Percentiles rank a stretch among this genome's conserved stretches.
Evolutionary conservation across 2,797 vertebrate species (phyloP).

Genomic region (Lutjanus campechanus): DNA sequence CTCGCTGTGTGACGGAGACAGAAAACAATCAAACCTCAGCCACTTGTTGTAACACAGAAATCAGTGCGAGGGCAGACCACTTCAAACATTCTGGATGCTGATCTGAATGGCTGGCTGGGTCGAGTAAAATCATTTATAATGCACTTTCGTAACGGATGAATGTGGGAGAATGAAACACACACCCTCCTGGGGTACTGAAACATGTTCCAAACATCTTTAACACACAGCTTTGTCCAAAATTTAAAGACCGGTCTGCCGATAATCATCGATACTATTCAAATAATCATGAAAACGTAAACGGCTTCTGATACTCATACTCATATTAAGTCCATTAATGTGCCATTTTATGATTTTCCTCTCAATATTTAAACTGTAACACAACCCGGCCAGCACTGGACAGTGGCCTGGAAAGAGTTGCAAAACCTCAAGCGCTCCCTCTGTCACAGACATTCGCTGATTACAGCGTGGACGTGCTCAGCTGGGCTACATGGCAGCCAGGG

Average conservation of each 20-base stretch:
- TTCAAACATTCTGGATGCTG: constrained; percentile 6
- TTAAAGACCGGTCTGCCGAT: background rate
- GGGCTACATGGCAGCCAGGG: constrained; percentile 52
- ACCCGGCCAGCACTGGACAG: constrained; percentile 40
- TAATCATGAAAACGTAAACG: constrained; percentile 1
- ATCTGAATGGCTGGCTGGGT: constrained; percentile 12
- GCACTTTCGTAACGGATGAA: background rate
- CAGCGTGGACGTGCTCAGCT: constrained; percentile 60
- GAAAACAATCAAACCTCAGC: constrained; percentile 28
- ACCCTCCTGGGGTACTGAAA: background rate
- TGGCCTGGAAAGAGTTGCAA: constrained; percentile 59
- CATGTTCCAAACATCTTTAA: constrained; percentile 30
- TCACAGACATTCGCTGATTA: constrained; percentile 66
- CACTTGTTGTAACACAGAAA: constrained; percentile 27
- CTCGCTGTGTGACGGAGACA: constrained; percentile 31
- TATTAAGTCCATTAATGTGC: constrained; percentile 2
- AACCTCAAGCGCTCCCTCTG: constrained; percentile 41
- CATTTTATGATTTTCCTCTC: constrained; percentile 30
- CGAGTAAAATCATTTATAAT: constrained; percentile 6
- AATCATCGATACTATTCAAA: background rate
- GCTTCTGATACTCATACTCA: background rate
- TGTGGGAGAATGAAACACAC: constrained; percentile 21
- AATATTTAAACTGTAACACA: constrained; percentile 36
- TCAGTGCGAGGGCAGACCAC: constrained; percentile 10
- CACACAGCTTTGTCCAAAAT: background rate